These are phyloP conservation scores for Tragelaphus imberbis DNA, from an alignment of 2,113 vertebrate genomes.

Conservation along the genomic window DNA sequence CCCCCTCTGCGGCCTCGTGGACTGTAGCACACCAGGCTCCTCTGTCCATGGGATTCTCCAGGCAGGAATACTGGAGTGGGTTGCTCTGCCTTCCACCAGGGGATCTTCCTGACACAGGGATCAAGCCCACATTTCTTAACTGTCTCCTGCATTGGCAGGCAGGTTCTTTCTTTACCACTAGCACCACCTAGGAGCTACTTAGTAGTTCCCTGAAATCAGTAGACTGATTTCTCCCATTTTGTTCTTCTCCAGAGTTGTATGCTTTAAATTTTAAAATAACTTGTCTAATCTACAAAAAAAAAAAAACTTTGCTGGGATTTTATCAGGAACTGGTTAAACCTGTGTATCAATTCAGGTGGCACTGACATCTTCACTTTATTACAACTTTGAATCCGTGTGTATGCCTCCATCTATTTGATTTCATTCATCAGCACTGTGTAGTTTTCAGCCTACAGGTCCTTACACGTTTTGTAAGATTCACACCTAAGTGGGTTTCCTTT, in stretches of 20 bases:
- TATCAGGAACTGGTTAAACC: not conserved
- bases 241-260: not conserved
- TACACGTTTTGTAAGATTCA: not conserved
- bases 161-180: not conserved
- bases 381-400: not conserved
- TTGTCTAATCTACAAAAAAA: not conserved
- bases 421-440: not conserved
- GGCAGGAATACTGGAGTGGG: not conserved
- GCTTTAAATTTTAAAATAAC: not conserved
- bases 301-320: not conserved
- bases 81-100: not conserved
- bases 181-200: not conserved
- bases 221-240: not conserved
- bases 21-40: not conserved
- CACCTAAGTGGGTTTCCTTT: not conserved
- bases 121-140: not conserved
- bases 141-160: not conserved
- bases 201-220: not conserved
- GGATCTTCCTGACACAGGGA: not conserved
- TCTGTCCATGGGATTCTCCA: not conserved
- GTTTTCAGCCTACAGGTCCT: not conserved
- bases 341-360: not conserved
- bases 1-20: not conserved
- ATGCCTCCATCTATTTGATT: not conserved
- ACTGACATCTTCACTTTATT: not conserved